Conservation (phyloP, 2,888 invertebrate genomes). For the Hymenopus coronatus region DNA sequence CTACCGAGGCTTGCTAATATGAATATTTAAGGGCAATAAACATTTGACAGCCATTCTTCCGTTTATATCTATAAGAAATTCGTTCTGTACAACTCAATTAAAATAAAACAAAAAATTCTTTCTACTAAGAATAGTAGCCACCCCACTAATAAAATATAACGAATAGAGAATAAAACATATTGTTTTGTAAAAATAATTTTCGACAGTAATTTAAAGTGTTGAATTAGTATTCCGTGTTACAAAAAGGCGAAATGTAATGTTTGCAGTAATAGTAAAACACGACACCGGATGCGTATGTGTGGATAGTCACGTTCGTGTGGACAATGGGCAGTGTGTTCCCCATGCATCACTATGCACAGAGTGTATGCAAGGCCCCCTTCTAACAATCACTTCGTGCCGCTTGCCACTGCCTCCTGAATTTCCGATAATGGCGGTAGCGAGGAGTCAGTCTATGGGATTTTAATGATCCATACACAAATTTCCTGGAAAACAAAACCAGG, state of each 20-base stretch:
- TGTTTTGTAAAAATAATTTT: too few species aligned
- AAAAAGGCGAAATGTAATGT: neutral
- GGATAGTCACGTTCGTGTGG: neutral
- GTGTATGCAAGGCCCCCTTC: neutral
- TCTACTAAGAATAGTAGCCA: too few species aligned
- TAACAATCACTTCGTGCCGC: neutral
- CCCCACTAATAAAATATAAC: too few species aligned
- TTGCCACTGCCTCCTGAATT: neutral
- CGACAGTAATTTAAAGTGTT: too few species aligned
- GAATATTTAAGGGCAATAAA: too few species aligned
- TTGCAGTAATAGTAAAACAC: neutral
- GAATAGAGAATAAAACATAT: too few species aligned
- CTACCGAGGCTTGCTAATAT: too few species aligned
- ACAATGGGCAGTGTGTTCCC: neutral
- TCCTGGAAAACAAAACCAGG: neutral
- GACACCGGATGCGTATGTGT: neutral
- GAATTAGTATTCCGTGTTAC: neutral
- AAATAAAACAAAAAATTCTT: too few species aligned
- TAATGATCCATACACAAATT: neutral
- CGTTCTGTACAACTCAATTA: too few species aligned
- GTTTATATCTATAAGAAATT: too few species aligned
- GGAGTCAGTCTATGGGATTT: neutral
- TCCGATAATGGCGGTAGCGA: neutral
- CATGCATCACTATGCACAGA: neutral
- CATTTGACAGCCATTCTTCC: too few species aligned